Evolutionary conservation across 2,888 invertebrate genomes (phyloP).

Genomic region (Cybosia mesomella): DNA sequence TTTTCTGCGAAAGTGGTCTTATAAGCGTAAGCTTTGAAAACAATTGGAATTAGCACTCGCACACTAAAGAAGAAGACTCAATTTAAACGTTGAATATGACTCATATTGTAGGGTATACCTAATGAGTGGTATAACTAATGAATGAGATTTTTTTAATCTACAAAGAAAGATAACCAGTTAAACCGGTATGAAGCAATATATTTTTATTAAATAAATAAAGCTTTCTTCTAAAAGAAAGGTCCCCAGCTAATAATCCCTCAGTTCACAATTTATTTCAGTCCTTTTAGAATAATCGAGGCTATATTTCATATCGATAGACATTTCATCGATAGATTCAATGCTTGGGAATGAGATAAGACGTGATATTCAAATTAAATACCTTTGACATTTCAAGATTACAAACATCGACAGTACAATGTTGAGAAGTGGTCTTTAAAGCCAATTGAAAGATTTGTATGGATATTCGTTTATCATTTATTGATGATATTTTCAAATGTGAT

Average conservation of each 20-base stretch:
- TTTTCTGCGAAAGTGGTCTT: no score
- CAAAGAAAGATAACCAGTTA: no score
- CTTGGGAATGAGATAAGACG: conserved; percentile 79
- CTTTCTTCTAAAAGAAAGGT: neutral
- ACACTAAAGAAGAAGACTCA: no score
- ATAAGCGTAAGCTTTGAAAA: no score
- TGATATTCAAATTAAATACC: conserved; percentile 87
- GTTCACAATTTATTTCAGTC: conserved; percentile 31
- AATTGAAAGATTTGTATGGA: conserved; percentile 67
- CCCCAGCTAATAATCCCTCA: neutral
- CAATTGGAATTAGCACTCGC: no score
- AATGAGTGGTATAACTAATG: no score
- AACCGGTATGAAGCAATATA: no score
- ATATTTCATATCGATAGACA: conserved; percentile 63
- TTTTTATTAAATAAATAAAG: neutral
- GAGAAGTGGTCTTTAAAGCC: conserved; percentile 73
- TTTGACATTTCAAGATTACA: conserved; percentile 86
- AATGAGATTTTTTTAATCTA: no score
- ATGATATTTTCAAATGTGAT: neutral
- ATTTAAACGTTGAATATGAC: no score
- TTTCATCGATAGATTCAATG: conserved; percentile 81
- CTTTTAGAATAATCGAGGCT: conserved; percentile 42
- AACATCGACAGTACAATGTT: conserved; percentile 79
- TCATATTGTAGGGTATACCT: no score
- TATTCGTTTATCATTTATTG: neutral